phyloP scores from a whole-genome alignment of 2,888 invertebrate species.

The Noctua janthe region DNA sequence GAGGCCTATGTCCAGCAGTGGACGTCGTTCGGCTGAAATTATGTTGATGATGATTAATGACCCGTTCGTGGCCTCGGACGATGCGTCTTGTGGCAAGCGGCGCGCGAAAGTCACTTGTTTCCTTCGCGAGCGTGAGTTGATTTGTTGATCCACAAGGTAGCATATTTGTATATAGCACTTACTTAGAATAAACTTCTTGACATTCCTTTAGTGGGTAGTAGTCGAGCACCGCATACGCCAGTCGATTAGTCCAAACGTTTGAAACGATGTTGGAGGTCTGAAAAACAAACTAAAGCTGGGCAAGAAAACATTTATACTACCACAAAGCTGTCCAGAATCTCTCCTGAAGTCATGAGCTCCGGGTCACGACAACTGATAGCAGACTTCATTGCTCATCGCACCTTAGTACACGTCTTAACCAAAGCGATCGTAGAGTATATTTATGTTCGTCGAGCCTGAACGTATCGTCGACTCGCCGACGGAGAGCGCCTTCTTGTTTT shows the following conservation, averaged over 20 bases:
- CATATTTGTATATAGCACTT: slow-evolving; percentile 29
- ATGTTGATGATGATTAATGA: background rate
- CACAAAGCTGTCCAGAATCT: background rate
- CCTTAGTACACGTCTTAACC: background rate
- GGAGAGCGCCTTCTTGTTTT: background rate
- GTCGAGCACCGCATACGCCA: slow-evolving; percentile 76
- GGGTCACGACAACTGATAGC: background rate
- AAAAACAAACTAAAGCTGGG: slow-evolving; percentile 41
- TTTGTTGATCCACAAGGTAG: background rate
- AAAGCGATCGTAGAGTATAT: background rate
- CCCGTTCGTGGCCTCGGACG: background rate
- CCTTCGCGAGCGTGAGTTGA: background rate
- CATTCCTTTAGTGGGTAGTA: slow-evolving; percentile 79
- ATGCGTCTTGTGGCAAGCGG: background rate
- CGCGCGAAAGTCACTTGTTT: background rate
- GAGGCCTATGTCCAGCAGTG: no score
- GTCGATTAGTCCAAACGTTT: slow-evolving; percentile 71
- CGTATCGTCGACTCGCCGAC: background rate
- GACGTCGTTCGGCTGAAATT: no score
- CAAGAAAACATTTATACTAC: background rate
- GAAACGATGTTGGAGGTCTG: slow-evolving; percentile 72
- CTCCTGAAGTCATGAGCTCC: background rate
- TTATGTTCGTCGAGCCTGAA: background rate
- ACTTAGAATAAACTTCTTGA: slow-evolving; percentile 80
- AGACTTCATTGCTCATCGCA: background rate